phyloP scores from a whole-genome alignment of 2,888 invertebrate species.

The Neria commutata region DNA sequence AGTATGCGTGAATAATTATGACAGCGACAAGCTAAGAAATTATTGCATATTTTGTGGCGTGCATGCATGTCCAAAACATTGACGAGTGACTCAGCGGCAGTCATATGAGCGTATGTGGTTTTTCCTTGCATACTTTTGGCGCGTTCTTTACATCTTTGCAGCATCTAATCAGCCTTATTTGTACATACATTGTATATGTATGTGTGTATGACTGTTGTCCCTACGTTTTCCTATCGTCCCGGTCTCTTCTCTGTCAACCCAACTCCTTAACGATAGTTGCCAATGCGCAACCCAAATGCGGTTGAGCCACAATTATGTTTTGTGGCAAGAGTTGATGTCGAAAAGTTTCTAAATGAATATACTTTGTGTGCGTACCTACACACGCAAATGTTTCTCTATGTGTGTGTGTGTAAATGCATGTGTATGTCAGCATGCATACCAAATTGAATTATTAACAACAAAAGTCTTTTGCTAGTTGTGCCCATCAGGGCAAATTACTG shows the following conservation, averaged over 20 bases:
- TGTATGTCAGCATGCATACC: neutral
- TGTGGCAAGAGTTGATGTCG: neutral
- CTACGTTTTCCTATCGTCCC: too few species aligned
- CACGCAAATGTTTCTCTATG: neutral
- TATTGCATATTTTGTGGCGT: neutral
- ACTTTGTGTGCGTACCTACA: neutral
- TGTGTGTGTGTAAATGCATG: neutral
- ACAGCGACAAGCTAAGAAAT: neutral
- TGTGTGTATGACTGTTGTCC: too few species aligned
- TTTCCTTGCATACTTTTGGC: neutral
- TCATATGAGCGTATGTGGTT: too few species aligned
- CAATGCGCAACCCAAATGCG: neutral
- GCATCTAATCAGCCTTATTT: too few species aligned
- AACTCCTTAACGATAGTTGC: neutral
- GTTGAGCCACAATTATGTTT: conserved; percentile 1
- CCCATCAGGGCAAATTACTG: too few species aligned
- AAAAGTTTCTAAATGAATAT: neutral
- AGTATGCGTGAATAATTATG: too few species aligned
- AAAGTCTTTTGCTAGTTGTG: neutral
- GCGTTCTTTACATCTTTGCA: neutral
- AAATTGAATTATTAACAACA: conserved; percentile 13
- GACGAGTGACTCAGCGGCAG: neutral
- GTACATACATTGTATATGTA: too few species aligned
- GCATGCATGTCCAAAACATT: neutral
- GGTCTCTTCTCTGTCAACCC: too few species aligned